Base-by-base conservation (phyloP, 2,797 vertebrate species). In the Molossus molossus region DNA sequence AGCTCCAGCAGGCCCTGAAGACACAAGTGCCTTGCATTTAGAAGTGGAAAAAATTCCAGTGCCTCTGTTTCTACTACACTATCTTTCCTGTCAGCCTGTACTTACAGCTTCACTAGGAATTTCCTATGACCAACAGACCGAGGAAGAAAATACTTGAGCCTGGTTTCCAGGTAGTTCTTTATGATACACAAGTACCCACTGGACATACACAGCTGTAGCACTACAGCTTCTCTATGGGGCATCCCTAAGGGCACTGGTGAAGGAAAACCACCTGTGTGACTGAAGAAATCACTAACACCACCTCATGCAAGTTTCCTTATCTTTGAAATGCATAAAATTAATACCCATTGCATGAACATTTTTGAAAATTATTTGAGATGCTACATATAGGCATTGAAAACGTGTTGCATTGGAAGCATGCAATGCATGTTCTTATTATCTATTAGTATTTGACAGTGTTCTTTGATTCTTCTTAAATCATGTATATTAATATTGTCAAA, bases 171-270 rank as follows among this genome's bases (percentile, higher is more conserved):
- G 48, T 75, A 33, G 5, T 50, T 53, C 23, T 69, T 29, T 37
- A 12, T 9, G 10, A 27, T 9, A 23, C 8, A 3, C 13, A 20
- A 2, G 21, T 7, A 27, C 9, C 4, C 7, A 21, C 1, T 55
- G 37, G 15, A 48, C 67, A 11, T 29, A 20, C 9, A 65, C 3
- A 86, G 2, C 14, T 58, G 3, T 1, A 50, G 25, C 20, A n/a
- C 18, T 48, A 11, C 0, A 17, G 1, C 4, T 45, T 3, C 23
- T 83, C 62, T 58, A 9, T 37, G 18, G 9, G 3, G 29, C 8
- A 33, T 1, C 7, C 0, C 21, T 33, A n/a, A 60, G 10, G 27
- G 50, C 1, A 8, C 5, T 21, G 9, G 4, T 27, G n/a, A 60
- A 58, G n/a, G 5, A 14, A 57, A 69, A 58, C 4, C 4, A 33